Conservation (phyloP, 2,113 vertebrate species). For the Nesoenas mayeri region DNA sequence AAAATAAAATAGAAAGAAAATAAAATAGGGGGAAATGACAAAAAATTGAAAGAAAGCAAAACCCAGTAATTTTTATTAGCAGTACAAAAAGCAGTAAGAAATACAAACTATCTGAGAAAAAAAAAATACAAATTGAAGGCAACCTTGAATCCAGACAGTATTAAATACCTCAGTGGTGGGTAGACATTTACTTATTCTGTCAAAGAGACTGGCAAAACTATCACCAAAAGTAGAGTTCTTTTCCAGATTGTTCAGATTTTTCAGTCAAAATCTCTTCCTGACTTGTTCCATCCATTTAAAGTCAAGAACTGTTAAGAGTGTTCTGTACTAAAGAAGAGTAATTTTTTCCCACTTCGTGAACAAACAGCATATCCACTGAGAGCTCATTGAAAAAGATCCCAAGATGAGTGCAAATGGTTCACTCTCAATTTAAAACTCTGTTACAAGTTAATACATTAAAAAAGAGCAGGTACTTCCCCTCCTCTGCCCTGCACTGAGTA, state of each 20-base stretch:
- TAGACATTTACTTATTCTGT: neutral
- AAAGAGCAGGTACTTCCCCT: neutral
- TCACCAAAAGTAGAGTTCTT: neutral
- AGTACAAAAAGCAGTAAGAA: neutral
- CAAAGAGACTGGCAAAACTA: neutral
- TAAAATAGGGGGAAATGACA: neutral
- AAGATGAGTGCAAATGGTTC: neutral
- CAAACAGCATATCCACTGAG: neutral
- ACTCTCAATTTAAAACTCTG: neutral
- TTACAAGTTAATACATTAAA: neutral
- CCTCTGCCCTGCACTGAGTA: neutral
- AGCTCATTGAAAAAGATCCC: neutral
- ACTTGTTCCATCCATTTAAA: neutral
- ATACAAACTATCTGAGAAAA: neutral
- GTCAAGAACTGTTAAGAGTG: neutral
- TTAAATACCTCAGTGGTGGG: neutral
- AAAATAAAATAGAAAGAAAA: neutral
- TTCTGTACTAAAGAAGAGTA: neutral
- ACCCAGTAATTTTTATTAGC: neutral
- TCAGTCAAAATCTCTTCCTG: neutral
- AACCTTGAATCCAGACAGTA: neutral
- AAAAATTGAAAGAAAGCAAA: neutral
- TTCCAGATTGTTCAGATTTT: neutral
- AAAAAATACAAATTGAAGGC: neutral
- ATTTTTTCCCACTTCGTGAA: neutral